Evolutionary conservation across 2,888 invertebrate genomes (phyloP), one percentile per base, ranked within the genome.

Genomic region (Thereva unica): DNA sequence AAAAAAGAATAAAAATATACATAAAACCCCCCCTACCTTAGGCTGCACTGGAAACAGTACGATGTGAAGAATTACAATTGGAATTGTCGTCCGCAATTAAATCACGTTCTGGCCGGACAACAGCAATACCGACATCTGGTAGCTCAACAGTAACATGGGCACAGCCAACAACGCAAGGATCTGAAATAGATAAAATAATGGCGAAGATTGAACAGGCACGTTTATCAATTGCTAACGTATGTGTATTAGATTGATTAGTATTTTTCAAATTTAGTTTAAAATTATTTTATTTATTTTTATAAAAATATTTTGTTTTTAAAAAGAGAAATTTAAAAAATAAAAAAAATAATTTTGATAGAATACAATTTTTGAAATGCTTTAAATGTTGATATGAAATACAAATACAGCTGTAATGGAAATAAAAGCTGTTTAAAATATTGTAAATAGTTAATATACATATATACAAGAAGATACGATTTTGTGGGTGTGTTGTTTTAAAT

Each of bases 111-210:
- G 55, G 55, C 6, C 78, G 77, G 77, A 69, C 79, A 75, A 71
- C 79, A 57, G 71, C 75, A 64, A 73, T 73, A 55, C 79, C 76
- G 70, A 68, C 69, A 38, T 74, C 77, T 68, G 75, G 76, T 50
- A 77, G 75, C 64, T 76, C 76, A 73, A 80, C 78, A 71, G 80
- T 80, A 74, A 82, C 78, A 73, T 81, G 77, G 81, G 82, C 76
- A 73, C 81, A 75, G 74, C 85, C 76, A 69, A 83, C 84, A 75
- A 84, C 84, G 78, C 77, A 80, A 73, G 87, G 87, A 71, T 87
- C 89, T 49, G 94, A 95, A 83, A 94, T 95, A 79, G 94, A 95
- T 82, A 87, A 93, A 77, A 93, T 95, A 80, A 94, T 95, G 92
- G 94, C 94, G 73, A 95, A 95, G 85, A 93, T 95, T 76, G 94